Base-by-base conservation (phyloP, 2,797 vertebrate species). In the Halcyon badia region DNA sequence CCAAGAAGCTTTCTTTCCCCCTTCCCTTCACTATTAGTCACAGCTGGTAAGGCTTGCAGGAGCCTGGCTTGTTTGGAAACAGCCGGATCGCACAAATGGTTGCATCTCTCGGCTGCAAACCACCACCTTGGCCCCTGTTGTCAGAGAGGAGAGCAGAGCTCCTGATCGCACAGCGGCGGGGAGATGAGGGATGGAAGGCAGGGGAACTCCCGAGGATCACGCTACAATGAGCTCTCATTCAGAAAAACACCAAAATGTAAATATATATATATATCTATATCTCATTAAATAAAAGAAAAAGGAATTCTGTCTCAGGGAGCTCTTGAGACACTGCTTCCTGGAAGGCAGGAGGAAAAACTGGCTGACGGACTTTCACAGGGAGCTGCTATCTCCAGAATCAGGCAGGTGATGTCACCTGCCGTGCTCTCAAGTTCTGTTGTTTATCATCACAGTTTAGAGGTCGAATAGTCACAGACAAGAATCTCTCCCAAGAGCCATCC, bases 1-100 rank as follows among this genome's bases (percentile, higher is more conserved):
- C 99, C 97, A 96, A 98, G 99, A 98, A 99, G 98, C 98, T 98
- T 98, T 96, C 98, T 98, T 98, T 98, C 97, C 97, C 97, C 97
- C 82, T 97, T 98, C 96, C 89, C 88, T 95, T 94, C 95, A 95
- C 97, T 98, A 97, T 98, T 98, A 98, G 98, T 98, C 98, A 98
- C 98, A 98, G 98, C 98, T 99, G 98, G 97, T 97, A 97, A 98
- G 97, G 97, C 97, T 97, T 97, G 93, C 96, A 98, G 97, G 98
- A 98, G 96, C 97, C 73, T 83, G 97, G 96, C 94, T 96, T 98
- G 98, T 98, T 98, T 98, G 98, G 97, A 98, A 99, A 97, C 98
- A 97, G 98, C 96, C 85, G 60, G 98, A 97, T 98, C 62, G 35
- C 41, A 87, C 97, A 97, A 98, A 97, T 92, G 96, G 96, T 98